phyloP scores from a whole-genome alignment of 2,797 vertebrate species.

The Chelmon rostratus region DNA sequence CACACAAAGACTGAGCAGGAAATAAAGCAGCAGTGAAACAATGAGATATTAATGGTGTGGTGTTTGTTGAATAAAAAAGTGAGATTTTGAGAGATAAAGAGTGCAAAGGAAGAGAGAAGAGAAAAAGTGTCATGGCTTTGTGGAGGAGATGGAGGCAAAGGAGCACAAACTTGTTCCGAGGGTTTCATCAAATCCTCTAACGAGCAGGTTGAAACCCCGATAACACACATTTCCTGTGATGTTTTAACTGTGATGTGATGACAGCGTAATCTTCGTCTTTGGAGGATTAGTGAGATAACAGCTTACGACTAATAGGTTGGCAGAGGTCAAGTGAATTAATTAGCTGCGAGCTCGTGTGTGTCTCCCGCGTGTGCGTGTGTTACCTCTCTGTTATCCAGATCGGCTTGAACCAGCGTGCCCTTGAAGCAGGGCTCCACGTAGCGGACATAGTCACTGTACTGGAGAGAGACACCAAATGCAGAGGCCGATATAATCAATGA shows the following conservation, averaged over 20 bases:
- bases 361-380: constrained; percentile 18
- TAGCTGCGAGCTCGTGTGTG: constrained; percentile 34
- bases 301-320: constrained; percentile 43
- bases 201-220: constrained; percentile 6
- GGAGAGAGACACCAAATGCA: constrained; percentile 45
- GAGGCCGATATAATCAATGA: constrained; percentile 4
- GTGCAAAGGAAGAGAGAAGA: neutral
- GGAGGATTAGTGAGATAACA: constrained; percentile 50
- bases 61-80: neutral
- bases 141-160: neutral
- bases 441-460: constrained; percentile 97
- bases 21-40: constrained; percentile 16
- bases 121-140: neutral
- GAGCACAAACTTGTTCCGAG: neutral
- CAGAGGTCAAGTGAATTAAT: constrained; percentile 64
- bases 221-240: constrained; percentile 4
- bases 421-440: constrained; percentile 97
- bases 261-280: constrained; percentile 40
- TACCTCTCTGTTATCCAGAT: constrained; percentile 97
- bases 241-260: constrained; percentile 52
- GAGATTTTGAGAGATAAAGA: neutral
- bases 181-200: constrained; percentile 10
- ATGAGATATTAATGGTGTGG: neutral
- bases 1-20: constrained; percentile 15
- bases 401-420: constrained; percentile 96